These are phyloP conservation scores for Hippocampus comes DNA, from an alignment of 2,113 vertebrate genomes.

Conservation along the genomic window DNA sequence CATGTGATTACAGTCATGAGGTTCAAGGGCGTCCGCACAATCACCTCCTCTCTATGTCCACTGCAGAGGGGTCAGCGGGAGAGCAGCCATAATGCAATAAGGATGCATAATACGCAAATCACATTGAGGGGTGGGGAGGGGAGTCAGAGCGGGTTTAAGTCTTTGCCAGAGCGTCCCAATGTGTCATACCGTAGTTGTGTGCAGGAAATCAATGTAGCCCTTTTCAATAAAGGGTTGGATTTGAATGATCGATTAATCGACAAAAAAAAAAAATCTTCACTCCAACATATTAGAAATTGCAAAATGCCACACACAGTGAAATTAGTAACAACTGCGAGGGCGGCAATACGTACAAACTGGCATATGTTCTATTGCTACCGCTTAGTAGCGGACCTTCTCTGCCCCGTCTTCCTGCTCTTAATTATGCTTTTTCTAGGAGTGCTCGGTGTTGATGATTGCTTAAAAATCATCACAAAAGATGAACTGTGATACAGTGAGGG, in stretches of 20 bases:
- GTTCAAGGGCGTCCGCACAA: slow-evolving; percentile 61
- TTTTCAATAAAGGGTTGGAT: too few relatives aligned
- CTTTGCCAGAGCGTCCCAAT: slow-evolving; percentile 24
- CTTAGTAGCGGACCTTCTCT: too few relatives aligned
- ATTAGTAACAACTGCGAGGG: too few relatives aligned
- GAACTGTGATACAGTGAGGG: not conserved
- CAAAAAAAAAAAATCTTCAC: too few relatives aligned
- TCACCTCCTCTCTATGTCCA: slow-evolving; percentile 49
- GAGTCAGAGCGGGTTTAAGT: not conserved
- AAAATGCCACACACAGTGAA: too few relatives aligned
- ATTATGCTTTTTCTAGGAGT: too few relatives aligned
- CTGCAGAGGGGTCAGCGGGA: slow-evolving; percentile 41
- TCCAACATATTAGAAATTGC: too few relatives aligned
- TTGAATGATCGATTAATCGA: too few relatives aligned
- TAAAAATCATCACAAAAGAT: not conserved
- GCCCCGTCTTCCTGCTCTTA: too few relatives aligned
- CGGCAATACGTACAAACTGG: too few relatives aligned
- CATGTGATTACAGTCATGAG: slow-evolving; percentile 61
- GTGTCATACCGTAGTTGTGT: not conserved
- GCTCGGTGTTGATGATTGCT: not conserved
- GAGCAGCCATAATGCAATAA: slow-evolving; percentile 29
- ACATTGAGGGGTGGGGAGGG: slow-evolving; percentile 7
- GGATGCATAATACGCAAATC: slow-evolving; percentile 38
- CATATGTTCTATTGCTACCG: too few relatives aligned
- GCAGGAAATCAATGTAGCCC: slow-evolving; percentile 13